These are phyloP conservation scores for Patiria pectinifera DNA, from an alignment of 53 echinoderm and acorn worm genomes.

Conservation along the genomic window DNA sequence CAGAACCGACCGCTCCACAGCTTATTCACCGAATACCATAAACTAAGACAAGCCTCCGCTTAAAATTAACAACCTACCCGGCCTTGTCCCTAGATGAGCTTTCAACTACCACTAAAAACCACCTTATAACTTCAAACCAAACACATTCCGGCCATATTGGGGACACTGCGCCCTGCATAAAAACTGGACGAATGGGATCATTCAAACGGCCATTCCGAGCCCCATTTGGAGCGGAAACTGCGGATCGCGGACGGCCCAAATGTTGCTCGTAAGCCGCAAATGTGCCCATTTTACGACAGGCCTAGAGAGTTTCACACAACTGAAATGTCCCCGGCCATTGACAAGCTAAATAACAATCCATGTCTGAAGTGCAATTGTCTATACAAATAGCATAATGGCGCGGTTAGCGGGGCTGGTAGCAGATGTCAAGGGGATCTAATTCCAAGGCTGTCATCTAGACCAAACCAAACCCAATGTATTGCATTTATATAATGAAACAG, in stretches of 20 bases:
- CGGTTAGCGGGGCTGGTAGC: neutral
- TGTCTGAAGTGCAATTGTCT: conserved; percentile 3
- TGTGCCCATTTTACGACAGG: conserved; percentile 46
- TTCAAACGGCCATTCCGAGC: neutral
- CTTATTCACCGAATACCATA: neutral
- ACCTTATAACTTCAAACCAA: conserved; percentile 30
- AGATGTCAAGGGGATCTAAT: neutral
- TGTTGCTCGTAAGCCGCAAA: conserved; percentile 49
- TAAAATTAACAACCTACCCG: neutral
- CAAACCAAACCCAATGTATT: neutral
- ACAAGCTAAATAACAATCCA: neutral
- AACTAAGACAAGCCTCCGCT: neutral
- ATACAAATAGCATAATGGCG: conserved; percentile 11
- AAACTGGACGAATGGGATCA: conserved; percentile 34
- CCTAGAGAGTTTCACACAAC: neutral
- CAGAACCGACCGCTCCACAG: neutral
- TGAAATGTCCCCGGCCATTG: neutral
- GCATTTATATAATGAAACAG: neutral
- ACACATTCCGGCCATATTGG: conserved; percentile 12
- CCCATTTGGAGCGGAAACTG: conserved; percentile 29
- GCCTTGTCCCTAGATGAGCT: neutral
- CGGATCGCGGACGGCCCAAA: conserved; percentile 34
- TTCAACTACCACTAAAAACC: conserved; percentile 11
- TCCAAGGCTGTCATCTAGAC: neutral
- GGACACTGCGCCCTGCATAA: conserved; percentile 16